Conservation (phyloP, 2,797 vertebrate species). For the Hydrocynus forskahlii region DNA sequence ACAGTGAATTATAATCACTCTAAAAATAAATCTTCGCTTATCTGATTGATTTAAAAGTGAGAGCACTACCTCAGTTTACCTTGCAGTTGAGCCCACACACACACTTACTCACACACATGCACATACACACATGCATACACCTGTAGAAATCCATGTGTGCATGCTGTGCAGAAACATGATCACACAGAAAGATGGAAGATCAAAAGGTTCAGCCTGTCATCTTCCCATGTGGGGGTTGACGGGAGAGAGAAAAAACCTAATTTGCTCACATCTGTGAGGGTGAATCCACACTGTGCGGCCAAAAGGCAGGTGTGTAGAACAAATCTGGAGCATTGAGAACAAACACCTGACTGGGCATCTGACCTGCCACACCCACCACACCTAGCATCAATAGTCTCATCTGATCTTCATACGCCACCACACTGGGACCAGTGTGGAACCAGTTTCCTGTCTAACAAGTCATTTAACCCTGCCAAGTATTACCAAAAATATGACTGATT, state of each 20-base stretch:
- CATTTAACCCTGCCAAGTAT: neutral
- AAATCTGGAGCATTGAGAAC: conserved; percentile 16
- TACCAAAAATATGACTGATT: neutral
- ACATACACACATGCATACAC: neutral
- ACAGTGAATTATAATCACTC: neutral
- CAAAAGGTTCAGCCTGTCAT: conserved; percentile 32
- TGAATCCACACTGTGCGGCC: neutral
- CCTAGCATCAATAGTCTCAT: neutral
- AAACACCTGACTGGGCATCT: conserved; percentile 9
- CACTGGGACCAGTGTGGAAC: neutral
- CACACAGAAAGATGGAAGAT: conserved; percentile 9
- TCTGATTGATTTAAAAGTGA: neutral
- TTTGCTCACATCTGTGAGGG: neutral
- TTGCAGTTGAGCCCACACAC: conserved; percentile 9
- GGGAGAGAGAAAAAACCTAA: neutral
- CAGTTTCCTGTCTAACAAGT: neutral
- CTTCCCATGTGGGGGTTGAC: neutral
- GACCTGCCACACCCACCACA: conserved; percentile 9
- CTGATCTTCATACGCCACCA: neutral
- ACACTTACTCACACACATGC: neutral
- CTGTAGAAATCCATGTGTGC: conserved; percentile 23
- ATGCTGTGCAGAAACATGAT: conserved; percentile 17
- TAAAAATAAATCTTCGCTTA: neutral
- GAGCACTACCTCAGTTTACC: neutral
- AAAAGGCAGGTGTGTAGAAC: conserved; percentile 31